Percentiles rank a stretch among this genome's conserved stretches.
phyloP scores from a whole-genome alignment of 2,888 invertebrate genomes.

The Coremacera marginata region DNA sequence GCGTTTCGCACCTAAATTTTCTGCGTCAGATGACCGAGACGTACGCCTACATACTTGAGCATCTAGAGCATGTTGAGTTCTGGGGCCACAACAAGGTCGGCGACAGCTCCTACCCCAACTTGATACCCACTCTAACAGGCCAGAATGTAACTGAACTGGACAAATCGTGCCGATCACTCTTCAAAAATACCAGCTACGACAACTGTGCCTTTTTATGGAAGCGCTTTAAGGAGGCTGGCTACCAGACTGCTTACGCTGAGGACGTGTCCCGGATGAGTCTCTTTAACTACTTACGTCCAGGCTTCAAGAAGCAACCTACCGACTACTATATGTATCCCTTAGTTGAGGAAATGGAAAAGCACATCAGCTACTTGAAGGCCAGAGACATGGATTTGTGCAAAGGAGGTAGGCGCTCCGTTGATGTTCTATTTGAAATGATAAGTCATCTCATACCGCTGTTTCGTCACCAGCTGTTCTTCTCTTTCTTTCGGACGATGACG shows the following conservation, averaged over 20 bases:
- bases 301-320: slow-evolving; percentile 83
- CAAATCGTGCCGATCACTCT: slow-evolving; percentile 75
- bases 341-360: slow-evolving; percentile 76
- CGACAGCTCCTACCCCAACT: slow-evolving; percentile 93
- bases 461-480: slow-evolving; percentile 77
- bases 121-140: slow-evolving; percentile 85
- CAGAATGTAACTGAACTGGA: slow-evolving; percentile 76
- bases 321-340: slow-evolving; percentile 87
- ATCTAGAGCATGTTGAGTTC: slow-evolving; percentile 75
- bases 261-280: slow-evolving; percentile 83
- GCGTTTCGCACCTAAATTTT: slow-evolving; percentile 87
- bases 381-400: slow-evolving; percentile 60
- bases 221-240: slow-evolving; percentile 78
- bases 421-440: slow-evolving; percentile 80
- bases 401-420: slow-evolving; percentile 73
- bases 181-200: slow-evolving; percentile 75
- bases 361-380: slow-evolving; percentile 74
- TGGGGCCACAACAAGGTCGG: slow-evolving; percentile 93
- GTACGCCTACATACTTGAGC: slow-evolving; percentile 71
- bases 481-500: slow-evolving; percentile 86
- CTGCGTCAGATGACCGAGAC: slow-evolving; percentile 86
- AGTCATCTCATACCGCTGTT: slow-evolving; percentile 75
- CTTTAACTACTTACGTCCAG: slow-evolving; percentile 83
- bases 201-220: slow-evolving; percentile 89
- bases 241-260: slow-evolving; percentile 84